A percentile compares a stretch with the other conserved stretches of the same genome.
Conservation (phyloP, 2,113 vertebrate species). For the Clupea harengus region DNA sequence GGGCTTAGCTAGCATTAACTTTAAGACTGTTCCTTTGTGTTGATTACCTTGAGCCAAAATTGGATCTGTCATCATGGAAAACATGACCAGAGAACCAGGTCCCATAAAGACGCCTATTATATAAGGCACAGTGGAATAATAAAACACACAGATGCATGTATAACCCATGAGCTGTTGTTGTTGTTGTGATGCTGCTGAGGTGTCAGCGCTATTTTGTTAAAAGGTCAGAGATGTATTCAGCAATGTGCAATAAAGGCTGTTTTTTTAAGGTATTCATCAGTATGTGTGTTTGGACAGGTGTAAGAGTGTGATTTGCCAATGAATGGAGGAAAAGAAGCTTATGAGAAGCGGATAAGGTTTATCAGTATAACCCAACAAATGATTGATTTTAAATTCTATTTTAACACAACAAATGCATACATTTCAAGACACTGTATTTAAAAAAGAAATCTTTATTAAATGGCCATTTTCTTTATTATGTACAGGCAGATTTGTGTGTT, state of each 20-base stretch:
- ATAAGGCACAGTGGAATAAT: not conserved
- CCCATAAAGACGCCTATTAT: not conserved
- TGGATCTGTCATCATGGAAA: not conserved
- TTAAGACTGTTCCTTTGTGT: not conserved
- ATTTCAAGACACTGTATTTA: slow-evolving; percentile 35
- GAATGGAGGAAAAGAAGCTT: not conserved
- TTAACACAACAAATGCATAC: not conserved
- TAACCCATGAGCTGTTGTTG: not conserved
- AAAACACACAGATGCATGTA: not conserved
- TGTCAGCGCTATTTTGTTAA: not conserved
- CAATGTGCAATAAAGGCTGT: not conserved
- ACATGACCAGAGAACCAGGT: not conserved
- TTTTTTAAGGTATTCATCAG: not conserved
- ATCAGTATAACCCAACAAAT: not conserved
- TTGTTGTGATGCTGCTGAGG: not conserved
- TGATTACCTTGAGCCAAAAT: not conserved
- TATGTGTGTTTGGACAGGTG: not conserved
- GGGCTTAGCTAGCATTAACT: slow-evolving; percentile 60
- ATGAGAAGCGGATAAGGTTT: not conserved
- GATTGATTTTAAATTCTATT: not conserved
- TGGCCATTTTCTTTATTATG: slow-evolving; percentile 64
- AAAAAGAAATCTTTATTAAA: slow-evolving; percentile 76
- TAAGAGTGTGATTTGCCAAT: not conserved
- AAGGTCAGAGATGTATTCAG: not conserved
- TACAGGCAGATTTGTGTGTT: slow-evolving; percentile 69